Evolutionary conservation across 2,797 vertebrate genomes (phyloP), one percentile per base, ranked within the genome.

Genomic region (Molossus alvarezi): DNA sequence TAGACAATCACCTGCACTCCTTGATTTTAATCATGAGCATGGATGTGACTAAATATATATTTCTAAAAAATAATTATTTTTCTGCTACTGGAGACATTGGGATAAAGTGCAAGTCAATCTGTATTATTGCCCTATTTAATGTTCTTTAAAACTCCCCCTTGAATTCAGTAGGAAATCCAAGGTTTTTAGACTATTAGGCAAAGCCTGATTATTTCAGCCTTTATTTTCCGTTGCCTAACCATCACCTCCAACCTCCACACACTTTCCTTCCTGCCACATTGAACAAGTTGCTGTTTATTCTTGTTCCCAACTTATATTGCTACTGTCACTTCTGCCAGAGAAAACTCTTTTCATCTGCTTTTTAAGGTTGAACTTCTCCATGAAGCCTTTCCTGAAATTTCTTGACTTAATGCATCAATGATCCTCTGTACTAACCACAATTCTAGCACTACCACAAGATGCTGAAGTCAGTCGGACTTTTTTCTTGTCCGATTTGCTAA

Each of bases 51-150:
- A 6, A 65, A 41, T 11, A 64, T 18, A 45, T 23, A 71, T 84
- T 72, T 85, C 48, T 8, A 69, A 77, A 87, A 76, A 67, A 29
- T 75, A 33, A 51, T 10, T 29, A 37, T 62, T 75, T 37, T 75
- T 89, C 64, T 92, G 18, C 41, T 55, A 75, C 27, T 80, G 75
- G n/a, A 75, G 20, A 65, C 25, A 79, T 67, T 77, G 90, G n/a
- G 11, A 90, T 57, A 57, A 84, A 90, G 23, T 72, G 8, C 2
- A 93, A 29, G 37, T 87, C 6, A 37, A n/a, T 80, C 58, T 81
- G 9, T 76, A 33, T 77, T 48, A 73, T 8, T 87, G 4, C 11
- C 6, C 9, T 77, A 21, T 53, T 82, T 60, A 77, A 71, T 10
- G 64, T 29, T 82, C 69, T 76, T 87, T 17, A 72, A 58, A 69